A percentile compares a stretch with the other conserved stretches of the same genome.
Evolutionary conservation across 53 echinoderm and acorn worm genomes (phyloP).

Genomic region (Holothuria scabra): DNA sequence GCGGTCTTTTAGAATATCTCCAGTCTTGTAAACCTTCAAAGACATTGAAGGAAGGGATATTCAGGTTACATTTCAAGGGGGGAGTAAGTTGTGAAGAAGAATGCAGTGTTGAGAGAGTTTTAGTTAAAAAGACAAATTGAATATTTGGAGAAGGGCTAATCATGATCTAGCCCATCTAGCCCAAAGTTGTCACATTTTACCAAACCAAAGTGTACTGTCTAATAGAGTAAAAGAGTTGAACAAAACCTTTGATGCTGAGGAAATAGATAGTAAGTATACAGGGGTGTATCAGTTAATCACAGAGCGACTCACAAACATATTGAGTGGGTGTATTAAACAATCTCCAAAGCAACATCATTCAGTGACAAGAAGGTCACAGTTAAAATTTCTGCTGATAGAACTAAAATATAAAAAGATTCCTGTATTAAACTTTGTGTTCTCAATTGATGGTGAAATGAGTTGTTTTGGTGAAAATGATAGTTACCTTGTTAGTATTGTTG

Average conservation of each 20-base stretch:
- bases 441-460: not conserved
- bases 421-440: conserved; percentile 19
- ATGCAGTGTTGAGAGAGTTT: not conserved
- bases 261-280: not conserved
- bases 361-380: not conserved
- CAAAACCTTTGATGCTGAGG: not conserved
- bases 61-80: not conserved
- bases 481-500: not conserved
- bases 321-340: not conserved
- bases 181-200: conserved; percentile 18
- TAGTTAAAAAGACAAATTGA: not conserved
- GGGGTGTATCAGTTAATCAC: conserved; percentile 6
- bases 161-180: conserved; percentile 7
- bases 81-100: not conserved
- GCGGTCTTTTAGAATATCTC: not conserved
- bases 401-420: not conserved
- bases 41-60: not conserved
- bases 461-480: conserved; percentile 4
- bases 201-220: not conserved
- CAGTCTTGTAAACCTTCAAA: not conserved
- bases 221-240: not conserved
- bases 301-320: not conserved
- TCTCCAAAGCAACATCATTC: not conserved
- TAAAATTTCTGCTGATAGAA: conserved; percentile 15
- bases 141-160: conserved; percentile 13